Evolutionary conservation across 1,140 invertebrate genomes (phyloP), one percentile per base, ranked within the genome.

Genomic region (Drosophila sproati): DNA sequence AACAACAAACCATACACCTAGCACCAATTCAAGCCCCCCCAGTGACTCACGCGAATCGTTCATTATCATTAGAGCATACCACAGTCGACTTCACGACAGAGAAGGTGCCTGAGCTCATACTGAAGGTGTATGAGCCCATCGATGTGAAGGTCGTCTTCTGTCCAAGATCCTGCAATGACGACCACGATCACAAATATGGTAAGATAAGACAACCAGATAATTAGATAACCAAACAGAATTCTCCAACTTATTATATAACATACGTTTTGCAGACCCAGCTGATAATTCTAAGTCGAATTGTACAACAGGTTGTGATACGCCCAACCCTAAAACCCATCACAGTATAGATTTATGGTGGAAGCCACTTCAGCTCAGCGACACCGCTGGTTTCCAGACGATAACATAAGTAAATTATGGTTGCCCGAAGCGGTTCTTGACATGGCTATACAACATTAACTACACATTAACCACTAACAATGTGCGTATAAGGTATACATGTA

Each of bases 121-220:
- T 91, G 1, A 82, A 78, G 59, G 81, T 91, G 7, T 75, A 77
- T 45, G 73, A 82, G 68, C 89, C 83, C 47, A 72, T 91, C 43
- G 83, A 92, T 57, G 52, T 92, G 10, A 81, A 83, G 48, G 78
- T 92, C 43, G 51, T 85, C 31, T 88, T 82, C 51, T 92, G 91
- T 34, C 90, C 82, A 5, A 59, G 61, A 56, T 47, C 74, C 34
- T 92, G 91, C 52, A 73, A 80, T 8, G 54, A 88, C 57, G 56
- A 80, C 8, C 91, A 92, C 54, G 80, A 91, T 54, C 91, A 92
- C 61, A 78, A 82, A 74, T 80, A 41, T 67, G 90, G 91, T 92
- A 70, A 78, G 73, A 34, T 60, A 47, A 31, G 8, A 31, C n/a
- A 51, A 4, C 43, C 0, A 34, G 1, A 35, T n/a, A 50, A 35